Base-by-base conservation (phyloP, 2,797 vertebrate genomes). In the Poliocrania exsul region DNA sequence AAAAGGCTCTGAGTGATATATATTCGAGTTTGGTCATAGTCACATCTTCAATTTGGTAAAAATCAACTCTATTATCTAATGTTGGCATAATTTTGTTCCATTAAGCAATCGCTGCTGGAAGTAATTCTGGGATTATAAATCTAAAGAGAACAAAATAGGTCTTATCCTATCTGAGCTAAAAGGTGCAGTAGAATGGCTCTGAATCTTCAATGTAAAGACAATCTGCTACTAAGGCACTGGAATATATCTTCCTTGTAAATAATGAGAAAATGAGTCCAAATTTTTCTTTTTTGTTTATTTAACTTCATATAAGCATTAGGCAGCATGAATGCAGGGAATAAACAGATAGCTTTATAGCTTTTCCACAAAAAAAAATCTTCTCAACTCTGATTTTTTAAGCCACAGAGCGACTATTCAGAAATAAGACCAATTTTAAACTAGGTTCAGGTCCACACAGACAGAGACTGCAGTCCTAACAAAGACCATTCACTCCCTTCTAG, bases 81-180 rank as follows among this genome's bases (percentile, higher is more conserved):
- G 35, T 65, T 12, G 1, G 80, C 66, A 91, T 56, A 81, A 94
- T 88, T 90, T 86, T 1, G 0, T 88, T 91, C 82, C 66, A 96
- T 94, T 93, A 94, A 91, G 53, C 57, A 87, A 89, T 89, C 69
- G 66, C 62, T 67, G 47, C 51, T 81, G 61, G 65, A 88, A 95
- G 82, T 46, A 90, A 77, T 86, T 91, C 70, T 62, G 47, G 54
- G 87, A 91, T 91, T 91, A 84, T 79, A 91, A 90, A 90, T 70
- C 58, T 81, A 95, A 88, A 50, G 29, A 92, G 62, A 92, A 79
- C 33, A 93, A 88, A 91, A 83, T n/a, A 86, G 51, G 49, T 58
- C 26, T 90, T 90, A 70, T 25, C 67, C 58, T 77, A 35, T 65
- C 38, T 53, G 40, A 92, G 40, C 25, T 93, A 79, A 73, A 93